Evolutionary conservation across 2,888 invertebrate species (phyloP).

Genomic region (Cepaea hortensis): DNA sequence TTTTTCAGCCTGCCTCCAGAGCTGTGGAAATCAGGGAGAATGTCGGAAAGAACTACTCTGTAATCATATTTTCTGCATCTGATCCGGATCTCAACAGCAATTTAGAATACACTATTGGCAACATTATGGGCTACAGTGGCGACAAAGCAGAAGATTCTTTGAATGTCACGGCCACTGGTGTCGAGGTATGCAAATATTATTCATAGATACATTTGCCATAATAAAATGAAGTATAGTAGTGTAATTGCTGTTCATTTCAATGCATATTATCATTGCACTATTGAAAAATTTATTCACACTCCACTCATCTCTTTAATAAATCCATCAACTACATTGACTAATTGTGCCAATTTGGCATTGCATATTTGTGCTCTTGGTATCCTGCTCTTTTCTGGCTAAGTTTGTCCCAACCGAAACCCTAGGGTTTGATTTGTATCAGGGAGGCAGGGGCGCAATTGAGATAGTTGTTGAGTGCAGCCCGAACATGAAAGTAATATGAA

Average conservation of each 20-base stretch:
- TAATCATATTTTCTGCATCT: slow-evolving; percentile 81
- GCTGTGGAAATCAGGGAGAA: slow-evolving; percentile 79
- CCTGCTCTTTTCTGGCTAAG: no score
- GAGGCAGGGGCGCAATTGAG: no score
- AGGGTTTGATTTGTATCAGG: no score
- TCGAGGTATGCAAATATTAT: slow-evolving; percentile 35
- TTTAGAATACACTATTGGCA: slow-evolving; percentile 83
- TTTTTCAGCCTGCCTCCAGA: slow-evolving; percentile 78
- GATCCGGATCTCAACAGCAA: slow-evolving; percentile 79
- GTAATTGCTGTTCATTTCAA: background rate
- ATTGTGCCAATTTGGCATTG: no score
- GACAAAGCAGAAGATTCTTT: slow-evolving; percentile 59
- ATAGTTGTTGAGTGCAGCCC: no score
- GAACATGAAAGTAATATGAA: no score
- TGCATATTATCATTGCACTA: background rate
- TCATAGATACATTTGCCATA: background rate
- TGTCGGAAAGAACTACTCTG: slow-evolving; percentile 69
- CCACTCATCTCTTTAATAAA: no score
- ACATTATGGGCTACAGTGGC: slow-evolving; percentile 68
- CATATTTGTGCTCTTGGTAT: no score
- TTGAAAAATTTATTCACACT: no score
- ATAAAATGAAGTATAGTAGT: background rate
- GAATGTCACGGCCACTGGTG: slow-evolving; percentile 52
- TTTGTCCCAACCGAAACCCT: no score
- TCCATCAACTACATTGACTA: no score